phyloP scores from a whole-genome alignment of 2,113 vertebrate genomes.

The Xenus cinereus region DNA sequence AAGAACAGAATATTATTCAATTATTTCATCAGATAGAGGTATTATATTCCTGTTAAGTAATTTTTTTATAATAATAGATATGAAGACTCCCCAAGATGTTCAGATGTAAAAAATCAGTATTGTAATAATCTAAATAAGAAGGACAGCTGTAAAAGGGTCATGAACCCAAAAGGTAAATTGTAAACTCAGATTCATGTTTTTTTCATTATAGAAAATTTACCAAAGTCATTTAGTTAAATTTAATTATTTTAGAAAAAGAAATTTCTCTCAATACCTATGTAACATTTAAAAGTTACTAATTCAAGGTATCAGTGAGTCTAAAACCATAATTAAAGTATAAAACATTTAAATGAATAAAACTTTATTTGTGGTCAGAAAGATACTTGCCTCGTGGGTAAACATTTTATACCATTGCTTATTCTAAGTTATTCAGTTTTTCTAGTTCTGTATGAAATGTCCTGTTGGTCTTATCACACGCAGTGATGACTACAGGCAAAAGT shows the following conservation, averaged over 20 bases:
- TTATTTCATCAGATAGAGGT: background rate
- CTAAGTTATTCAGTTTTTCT: background rate
- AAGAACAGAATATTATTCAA: background rate
- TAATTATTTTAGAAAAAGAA: background rate
- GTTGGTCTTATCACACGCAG: background rate
- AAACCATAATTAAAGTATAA: background rate
- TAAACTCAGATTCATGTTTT: background rate
- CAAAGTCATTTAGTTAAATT: background rate
- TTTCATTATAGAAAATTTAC: background rate
- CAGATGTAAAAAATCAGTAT: background rate
- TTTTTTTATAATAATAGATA: background rate
- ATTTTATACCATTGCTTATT: background rate
- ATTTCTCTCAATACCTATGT: background rate
- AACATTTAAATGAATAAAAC: background rate
- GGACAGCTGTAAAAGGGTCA: background rate
- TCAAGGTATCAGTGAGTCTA: background rate
- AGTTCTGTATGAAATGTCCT: background rate
- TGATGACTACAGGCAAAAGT: background rate
- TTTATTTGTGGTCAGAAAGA: background rate
- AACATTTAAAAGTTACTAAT: background rate
- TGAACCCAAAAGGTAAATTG: background rate
- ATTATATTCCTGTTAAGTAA: background rate
- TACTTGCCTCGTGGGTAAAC: background rate
- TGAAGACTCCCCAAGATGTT: rapidly evolving
- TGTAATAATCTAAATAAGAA: background rate